Percentiles rank a stretch among this genome's conserved stretches.
Evolutionary conservation across 2,113 vertebrate species (phyloP).

Genomic region (Rynchops niger): DNA sequence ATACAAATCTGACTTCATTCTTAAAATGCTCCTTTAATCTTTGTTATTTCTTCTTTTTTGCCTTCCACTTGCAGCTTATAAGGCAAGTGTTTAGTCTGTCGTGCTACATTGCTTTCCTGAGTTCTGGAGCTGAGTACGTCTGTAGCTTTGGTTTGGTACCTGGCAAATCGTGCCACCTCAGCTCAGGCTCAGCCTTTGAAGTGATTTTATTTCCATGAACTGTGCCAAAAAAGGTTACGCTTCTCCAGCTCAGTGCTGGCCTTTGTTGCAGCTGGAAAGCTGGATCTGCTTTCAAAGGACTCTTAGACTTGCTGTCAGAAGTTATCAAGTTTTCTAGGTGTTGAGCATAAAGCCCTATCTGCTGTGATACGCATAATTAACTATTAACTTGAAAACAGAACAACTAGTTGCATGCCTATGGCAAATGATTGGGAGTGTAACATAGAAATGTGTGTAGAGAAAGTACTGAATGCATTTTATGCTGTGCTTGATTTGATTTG

Average conservation of each 20-base stretch:
- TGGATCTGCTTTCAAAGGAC: neutral
- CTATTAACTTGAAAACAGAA: neutral
- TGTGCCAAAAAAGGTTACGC: neutral
- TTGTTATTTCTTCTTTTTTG: neutral
- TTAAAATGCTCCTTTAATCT: neutral
- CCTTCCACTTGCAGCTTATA: neutral
- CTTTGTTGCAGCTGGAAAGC: neutral
- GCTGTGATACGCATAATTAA: neutral
- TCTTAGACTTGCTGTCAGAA: neutral
- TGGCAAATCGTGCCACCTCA: neutral
- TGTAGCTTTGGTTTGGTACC: neutral
- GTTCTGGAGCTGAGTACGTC: neutral
- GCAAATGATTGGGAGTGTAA: neutral
- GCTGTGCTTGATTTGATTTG: neutral
- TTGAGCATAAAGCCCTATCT: neutral
- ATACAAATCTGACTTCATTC: neutral
- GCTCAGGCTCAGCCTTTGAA: neutral
- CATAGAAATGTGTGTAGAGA: neutral
- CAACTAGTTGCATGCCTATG: neutral
- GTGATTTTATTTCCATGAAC: neutral
- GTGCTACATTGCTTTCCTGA: neutral
- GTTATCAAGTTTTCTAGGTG: neutral
- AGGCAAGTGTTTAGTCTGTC: neutral
- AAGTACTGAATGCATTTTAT: neutral
- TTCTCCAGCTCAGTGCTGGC: neutral